phyloP scores from a whole-genome alignment of 2,888 invertebrate species.

The Gisinianus flammeolus region DNA sequence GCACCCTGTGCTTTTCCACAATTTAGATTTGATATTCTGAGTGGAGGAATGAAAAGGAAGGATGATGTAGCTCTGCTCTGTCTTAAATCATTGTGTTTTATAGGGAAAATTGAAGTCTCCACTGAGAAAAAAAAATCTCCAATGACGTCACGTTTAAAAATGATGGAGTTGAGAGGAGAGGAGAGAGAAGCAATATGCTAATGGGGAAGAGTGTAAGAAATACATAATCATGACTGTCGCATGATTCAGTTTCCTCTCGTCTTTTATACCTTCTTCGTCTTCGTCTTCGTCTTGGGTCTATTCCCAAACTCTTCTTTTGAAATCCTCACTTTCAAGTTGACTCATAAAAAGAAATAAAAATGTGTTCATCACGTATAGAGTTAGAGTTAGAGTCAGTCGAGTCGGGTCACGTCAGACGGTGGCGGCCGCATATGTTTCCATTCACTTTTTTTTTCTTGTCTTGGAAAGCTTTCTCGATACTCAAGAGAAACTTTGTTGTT shows the following conservation, averaged over 20 bases:
- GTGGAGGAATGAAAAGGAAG: too few relatives aligned
- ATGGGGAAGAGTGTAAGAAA: not conserved
- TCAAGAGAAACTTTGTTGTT: too few relatives aligned
- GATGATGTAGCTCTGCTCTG: too few relatives aligned
- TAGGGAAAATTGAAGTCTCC: too few relatives aligned
- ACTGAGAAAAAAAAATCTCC: too few relatives aligned
- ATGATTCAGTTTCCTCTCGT: not conserved
- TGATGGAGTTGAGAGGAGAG: not conserved
- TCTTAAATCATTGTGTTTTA: not conserved
- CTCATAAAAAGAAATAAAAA: not conserved
- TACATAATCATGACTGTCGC: not conserved
- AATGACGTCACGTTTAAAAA: not conserved
- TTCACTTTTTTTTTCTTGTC: too few relatives aligned
- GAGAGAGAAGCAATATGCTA: not conserved
- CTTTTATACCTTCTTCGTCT: not conserved
- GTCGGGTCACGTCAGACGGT: too few relatives aligned
- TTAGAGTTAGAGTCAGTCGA: too few relatives aligned
- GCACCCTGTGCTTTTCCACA: not conserved
- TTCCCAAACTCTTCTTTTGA: not conserved
- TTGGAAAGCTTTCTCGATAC: too few relatives aligned
- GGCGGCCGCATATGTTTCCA: too few relatives aligned
- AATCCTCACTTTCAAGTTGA: not conserved
- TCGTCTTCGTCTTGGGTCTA: not conserved
- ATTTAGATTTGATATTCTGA: too few relatives aligned
- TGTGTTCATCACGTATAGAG: not conserved